phyloP scores from a whole-genome alignment of 2,888 invertebrate genomes.

The Chloroclysta siterata region DNA sequence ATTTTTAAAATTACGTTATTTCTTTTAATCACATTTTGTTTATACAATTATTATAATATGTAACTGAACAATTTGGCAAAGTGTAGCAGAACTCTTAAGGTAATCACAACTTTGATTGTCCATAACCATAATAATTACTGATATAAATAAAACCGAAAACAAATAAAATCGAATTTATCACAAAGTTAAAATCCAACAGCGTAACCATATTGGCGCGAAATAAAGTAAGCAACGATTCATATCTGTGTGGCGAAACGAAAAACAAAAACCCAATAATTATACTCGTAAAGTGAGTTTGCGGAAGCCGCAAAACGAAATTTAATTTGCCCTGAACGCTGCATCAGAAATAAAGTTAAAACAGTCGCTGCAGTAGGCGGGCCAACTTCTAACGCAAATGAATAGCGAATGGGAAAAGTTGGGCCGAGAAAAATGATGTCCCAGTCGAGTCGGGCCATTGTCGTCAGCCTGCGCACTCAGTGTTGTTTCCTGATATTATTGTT shows the following conservation, averaged over 20 bases:
- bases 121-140: background rate
- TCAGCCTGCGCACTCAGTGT: slow-evolving; percentile 57
- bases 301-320: slow-evolving; percentile 84
- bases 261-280: slow-evolving; percentile 76
- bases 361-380: slow-evolving; percentile 80
- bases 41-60: too few relatives aligned
- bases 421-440: slow-evolving; percentile 83
- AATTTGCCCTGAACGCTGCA: slow-evolving; percentile 85
- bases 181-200: slow-evolving; percentile 7
- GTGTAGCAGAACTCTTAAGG: too few relatives aligned
- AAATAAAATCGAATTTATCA: slow-evolving; percentile 8
- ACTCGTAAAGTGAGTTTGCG: slow-evolving; percentile 79
- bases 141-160: background rate
- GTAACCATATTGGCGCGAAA: slow-evolving; percentile 53
- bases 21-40: too few relatives aligned
- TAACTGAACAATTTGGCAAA: too few relatives aligned
- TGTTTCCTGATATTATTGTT: slow-evolving; percentile 75
- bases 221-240: slow-evolving; percentile 69
- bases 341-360: slow-evolving; percentile 85
- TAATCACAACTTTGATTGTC: too few relatives aligned
- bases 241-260: slow-evolving; percentile 55
- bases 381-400: slow-evolving; percentile 85
- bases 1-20: too few relatives aligned
- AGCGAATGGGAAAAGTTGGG: slow-evolving; percentile 84
- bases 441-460: slow-evolving; percentile 70